Percentiles rank a stretch among this genome's conserved stretches.
Evolutionary conservation across 2,113 vertebrate genomes (phyloP).

Genomic region (Orthochromis malagaraziensis): DNA sequence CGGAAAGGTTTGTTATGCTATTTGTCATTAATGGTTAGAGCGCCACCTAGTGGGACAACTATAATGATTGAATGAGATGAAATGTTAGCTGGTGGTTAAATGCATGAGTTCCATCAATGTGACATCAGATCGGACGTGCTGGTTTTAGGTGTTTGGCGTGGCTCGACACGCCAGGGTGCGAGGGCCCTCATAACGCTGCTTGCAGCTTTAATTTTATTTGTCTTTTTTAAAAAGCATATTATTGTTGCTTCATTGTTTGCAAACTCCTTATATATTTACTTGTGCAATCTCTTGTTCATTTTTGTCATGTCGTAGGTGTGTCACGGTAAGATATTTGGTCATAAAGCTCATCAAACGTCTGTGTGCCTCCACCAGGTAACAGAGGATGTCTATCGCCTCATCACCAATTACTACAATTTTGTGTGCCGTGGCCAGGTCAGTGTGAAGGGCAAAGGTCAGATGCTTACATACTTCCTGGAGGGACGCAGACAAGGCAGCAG

Average conservation of each 20-base stretch:
- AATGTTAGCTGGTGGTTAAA: too few relatives aligned
- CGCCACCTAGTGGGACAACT: too few relatives aligned
- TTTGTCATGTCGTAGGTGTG: neutral
- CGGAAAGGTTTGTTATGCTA: too few relatives aligned
- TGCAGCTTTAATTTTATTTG: neutral
- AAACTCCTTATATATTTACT: neutral
- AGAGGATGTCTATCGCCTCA: conserved; percentile 88
- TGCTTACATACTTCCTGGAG: conserved; percentile 97
- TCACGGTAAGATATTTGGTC: neutral
- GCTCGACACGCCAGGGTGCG: too few relatives aligned
- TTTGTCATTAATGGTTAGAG: too few relatives aligned
- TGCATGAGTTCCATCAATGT: too few relatives aligned
- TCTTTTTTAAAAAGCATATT: neutral
- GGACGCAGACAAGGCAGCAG: conserved; percentile 69
- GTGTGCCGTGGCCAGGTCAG: conserved; percentile 94
- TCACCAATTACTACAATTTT: conserved; percentile 80
- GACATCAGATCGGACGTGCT: too few relatives aligned
- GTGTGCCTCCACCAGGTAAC: conserved; percentile 78
- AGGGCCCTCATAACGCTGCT: too few relatives aligned
- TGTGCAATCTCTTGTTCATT: neutral
- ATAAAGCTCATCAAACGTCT: neutral
- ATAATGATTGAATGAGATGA: too few relatives aligned
- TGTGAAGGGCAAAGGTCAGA: conserved; percentile 98
- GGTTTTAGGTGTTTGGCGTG: too few relatives aligned
- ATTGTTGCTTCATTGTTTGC: neutral